A percentile compares a stretch with the other conserved stretches of the same genome.
phyloP scores from a whole-genome alignment of 92 coral and sea anemone species.

The Parazoanthus swiftii region DNA sequence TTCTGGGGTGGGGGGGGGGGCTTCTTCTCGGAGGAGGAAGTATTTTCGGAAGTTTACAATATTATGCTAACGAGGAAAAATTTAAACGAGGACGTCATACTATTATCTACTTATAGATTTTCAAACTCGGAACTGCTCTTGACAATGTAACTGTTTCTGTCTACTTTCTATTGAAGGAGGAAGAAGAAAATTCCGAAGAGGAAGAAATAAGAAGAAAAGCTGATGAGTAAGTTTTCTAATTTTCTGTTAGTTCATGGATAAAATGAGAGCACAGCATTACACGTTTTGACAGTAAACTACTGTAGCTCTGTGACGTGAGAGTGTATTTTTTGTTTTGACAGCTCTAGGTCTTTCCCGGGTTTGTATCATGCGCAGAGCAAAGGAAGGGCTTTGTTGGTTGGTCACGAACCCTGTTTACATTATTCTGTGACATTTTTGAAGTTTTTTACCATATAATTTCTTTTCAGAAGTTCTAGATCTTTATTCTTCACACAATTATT shows the following conservation, averaged over 20 bases:
- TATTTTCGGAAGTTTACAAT: no score
- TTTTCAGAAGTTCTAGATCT: no score
- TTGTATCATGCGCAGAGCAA: no score
- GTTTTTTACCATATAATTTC: no score
- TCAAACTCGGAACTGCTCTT: not conserved
- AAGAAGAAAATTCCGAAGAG: slow-evolving; percentile 87
- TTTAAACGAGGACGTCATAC: no score
- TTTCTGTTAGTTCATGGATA: not conserved
- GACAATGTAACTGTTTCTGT: not conserved
- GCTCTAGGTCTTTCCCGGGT: not conserved
- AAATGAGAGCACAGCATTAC: not conserved
- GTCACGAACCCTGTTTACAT: no score
- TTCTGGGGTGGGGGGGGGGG: no score
- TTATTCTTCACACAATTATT: no score
- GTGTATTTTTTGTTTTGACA: not conserved
- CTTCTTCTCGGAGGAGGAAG: no score
- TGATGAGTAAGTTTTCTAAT: slow-evolving; percentile 63
- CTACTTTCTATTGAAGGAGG: slow-evolving; percentile 46
- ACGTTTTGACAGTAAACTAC: not conserved
- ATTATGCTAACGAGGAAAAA: not conserved
- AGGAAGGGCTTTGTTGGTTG: no score
- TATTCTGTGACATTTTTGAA: no score
- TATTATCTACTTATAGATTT: not conserved
- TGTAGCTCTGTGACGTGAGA: not conserved
- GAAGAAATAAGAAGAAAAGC: slow-evolving; percentile 87